These are phyloP conservation scores for Paguma larvata DNA, from an alignment of 2,797 vertebrate species.

Conservation along the genomic window DNA sequence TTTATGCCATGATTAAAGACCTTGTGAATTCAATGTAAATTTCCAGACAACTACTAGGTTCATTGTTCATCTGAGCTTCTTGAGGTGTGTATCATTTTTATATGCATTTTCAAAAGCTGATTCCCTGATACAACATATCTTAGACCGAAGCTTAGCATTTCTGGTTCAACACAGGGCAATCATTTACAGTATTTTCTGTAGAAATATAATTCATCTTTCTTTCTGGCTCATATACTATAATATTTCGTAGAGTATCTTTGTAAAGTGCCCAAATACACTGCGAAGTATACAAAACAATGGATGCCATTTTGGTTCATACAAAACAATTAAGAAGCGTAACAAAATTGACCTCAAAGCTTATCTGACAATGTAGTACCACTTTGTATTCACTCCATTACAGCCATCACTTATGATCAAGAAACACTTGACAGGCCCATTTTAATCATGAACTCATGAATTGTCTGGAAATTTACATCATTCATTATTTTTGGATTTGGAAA, in stretches of 20 bases:
- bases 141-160: constrained; percentile 80
- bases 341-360: no score
- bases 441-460: constrained; percentile 84
- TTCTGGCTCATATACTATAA: neutral
- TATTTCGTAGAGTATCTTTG: neutral
- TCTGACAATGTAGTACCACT: neutral
- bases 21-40: constrained; percentile 87
- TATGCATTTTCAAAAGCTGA: constrained; percentile 63
- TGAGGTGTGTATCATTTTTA: constrained; percentile 78
- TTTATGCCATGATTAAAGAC: constrained; percentile 85
- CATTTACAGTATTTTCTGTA: constrained; percentile 69
- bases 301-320: neutral
- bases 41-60: constrained; percentile 85
- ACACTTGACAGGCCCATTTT: constrained; percentile 80
- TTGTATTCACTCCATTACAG: neutral
- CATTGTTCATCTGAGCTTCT: constrained; percentile 85
- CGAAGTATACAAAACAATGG: neutral
- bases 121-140: constrained; percentile 80
- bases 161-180: constrained; percentile 62
- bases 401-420: neutral
- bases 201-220: neutral
- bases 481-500: neutral
- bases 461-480: constrained; percentile 83
- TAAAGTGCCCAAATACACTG: constrained; percentile 3
- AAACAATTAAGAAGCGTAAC: neutral